Conservation (phyloP, 2,113 vertebrate species). For the Salvator merianae region DNA sequence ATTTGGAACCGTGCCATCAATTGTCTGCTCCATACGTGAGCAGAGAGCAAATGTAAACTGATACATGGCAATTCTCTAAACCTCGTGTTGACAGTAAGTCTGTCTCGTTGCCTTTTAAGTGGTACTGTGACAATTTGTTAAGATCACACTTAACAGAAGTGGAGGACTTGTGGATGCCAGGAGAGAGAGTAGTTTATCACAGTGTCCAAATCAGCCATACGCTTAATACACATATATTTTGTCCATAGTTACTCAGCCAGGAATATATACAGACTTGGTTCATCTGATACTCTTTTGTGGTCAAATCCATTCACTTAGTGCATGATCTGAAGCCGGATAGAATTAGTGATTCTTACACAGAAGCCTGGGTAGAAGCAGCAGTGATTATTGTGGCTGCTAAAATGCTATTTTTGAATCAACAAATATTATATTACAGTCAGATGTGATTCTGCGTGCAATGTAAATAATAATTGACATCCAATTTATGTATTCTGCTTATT, state of each 20-base stretch:
- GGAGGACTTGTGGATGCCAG: too few species aligned
- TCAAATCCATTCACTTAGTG: background rate
- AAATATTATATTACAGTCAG: background rate
- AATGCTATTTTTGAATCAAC: background rate
- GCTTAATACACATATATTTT: too few species aligned
- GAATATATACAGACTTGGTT: too few species aligned
- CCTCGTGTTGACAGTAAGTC: constrained; percentile 48
- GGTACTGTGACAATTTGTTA: too few species aligned
- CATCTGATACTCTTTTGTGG: too few species aligned
- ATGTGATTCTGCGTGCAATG: background rate
- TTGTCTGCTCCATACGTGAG: constrained; percentile 54
- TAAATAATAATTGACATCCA: background rate
- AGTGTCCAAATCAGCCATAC: too few species aligned
- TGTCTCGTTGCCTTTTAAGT: background rate
- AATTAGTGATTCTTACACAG: background rate
- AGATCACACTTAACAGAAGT: too few species aligned
- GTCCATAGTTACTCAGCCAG: too few species aligned
- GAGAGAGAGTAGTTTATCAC: too few species aligned
- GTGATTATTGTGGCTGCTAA: background rate
- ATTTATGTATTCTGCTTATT: background rate
- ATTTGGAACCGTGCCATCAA: constrained; percentile 64
- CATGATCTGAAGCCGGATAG: background rate
- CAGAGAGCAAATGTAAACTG: constrained; percentile 45
- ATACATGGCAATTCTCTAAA: constrained; percentile 56
- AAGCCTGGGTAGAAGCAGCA: background rate